Conservation (phyloP, 2,113 vertebrate species). For the Eudorcas thomsonii region DNA sequence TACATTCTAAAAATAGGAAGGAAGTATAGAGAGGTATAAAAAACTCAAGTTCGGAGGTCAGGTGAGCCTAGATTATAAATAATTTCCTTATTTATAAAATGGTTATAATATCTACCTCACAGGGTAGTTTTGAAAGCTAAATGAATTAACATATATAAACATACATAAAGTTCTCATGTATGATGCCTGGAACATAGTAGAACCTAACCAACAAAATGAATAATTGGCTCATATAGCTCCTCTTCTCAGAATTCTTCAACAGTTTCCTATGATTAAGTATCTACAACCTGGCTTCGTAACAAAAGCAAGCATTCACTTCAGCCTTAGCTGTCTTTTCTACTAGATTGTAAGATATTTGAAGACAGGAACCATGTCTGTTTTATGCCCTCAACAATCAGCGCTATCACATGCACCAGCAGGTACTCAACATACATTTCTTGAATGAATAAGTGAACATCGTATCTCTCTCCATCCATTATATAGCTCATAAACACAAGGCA, state of each 20-base stretch:
- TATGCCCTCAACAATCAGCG: not conserved
- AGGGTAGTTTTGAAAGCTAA: conserved; percentile 14
- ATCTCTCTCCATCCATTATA: not conserved
- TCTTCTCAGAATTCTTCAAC: conserved; percentile 18
- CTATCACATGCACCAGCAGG: not conserved
- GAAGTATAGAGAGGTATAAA: not conserved
- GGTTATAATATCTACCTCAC: not conserved
- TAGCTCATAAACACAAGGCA: not conserved
- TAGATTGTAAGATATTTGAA: not conserved
- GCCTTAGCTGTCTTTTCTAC: not conserved
- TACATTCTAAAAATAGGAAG: not conserved
- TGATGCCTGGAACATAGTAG: not conserved
- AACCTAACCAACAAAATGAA: conserved; percentile 20
- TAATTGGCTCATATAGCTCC: not conserved
- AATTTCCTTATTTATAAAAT: conserved; percentile 10
- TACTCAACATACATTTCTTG: not conserved
- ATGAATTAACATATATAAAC: not conserved
- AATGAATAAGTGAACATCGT: not conserved
- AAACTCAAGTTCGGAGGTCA: not conserved
- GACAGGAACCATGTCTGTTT: not conserved
- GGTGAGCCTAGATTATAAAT: not conserved
- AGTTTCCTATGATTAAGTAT: not conserved
- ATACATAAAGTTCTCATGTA: not conserved
- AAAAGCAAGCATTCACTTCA: conserved; percentile 14
- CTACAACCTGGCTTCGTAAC: not conserved